These are phyloP conservation scores for Gryllus longicercus DNA, from an alignment of 2,888 invertebrate genomes.

Conservation along the genomic window DNA sequence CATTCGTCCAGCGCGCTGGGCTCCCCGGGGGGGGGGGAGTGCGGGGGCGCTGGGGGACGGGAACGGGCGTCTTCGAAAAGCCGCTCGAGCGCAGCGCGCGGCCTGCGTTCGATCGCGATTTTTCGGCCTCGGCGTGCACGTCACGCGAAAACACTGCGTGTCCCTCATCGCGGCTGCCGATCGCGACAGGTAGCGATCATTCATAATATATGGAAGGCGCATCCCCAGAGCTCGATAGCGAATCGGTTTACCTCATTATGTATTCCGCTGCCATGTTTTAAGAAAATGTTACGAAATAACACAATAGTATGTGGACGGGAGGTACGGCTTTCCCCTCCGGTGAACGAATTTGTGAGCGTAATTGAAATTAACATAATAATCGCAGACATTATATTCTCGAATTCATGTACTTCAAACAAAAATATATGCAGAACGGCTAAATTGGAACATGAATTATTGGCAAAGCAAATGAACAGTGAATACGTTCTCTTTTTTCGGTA, in stretches of 20 bases:
- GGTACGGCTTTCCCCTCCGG: not conserved
- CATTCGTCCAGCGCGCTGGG: not conserved
- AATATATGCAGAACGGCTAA: not conserved
- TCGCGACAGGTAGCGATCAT: too few species aligned
- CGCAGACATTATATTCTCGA: not conserved
- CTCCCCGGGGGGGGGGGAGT: not conserved
- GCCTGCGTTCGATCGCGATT: too few species aligned
- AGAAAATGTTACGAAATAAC: too few species aligned
- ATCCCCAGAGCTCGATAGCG: too few species aligned
- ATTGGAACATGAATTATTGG: constrained; percentile 5
- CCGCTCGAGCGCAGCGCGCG: not conserved
- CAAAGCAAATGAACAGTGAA: not conserved
- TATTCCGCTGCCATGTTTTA: too few species aligned
- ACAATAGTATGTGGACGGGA: too few species aligned
- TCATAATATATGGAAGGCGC: too few species aligned
- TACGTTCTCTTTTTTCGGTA: not conserved
- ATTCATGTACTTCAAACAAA: not conserved
- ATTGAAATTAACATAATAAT: constrained; percentile 17
- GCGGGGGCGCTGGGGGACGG: not conserved
- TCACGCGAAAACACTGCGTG: too few species aligned
- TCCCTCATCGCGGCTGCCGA: too few species aligned
- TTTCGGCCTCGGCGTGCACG: too few species aligned
- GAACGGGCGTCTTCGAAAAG: not conserved
- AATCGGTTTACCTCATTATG: too few species aligned
- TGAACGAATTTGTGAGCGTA: not conserved